Conservation (phyloP, 2,888 invertebrate species). For the Bhutanitis thaidina region DNA sequence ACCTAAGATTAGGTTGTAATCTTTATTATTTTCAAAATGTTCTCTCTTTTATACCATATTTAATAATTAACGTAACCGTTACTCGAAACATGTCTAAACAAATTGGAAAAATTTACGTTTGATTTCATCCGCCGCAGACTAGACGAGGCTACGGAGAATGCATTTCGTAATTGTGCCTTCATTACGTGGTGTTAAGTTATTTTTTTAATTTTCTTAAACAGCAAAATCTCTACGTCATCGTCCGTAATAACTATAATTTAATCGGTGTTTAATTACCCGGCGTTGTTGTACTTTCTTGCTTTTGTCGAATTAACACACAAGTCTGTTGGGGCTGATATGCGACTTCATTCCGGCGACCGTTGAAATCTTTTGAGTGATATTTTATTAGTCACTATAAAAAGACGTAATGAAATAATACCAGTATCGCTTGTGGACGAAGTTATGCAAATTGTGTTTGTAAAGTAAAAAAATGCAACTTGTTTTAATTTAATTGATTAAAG, state of each 20-base stretch:
- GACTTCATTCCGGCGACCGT: slow-evolving; percentile 7
- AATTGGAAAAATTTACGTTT: neutral
- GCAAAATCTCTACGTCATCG: slow-evolving; percentile 8
- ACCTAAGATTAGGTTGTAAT: no score
- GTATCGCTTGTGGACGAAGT: no score
- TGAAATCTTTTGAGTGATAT: slow-evolving; percentile 18
- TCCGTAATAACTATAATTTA: slow-evolving; percentile 13
- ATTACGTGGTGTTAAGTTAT: neutral
- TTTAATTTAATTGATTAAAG: no score
- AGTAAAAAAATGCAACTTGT: no score
- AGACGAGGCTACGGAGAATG: neutral
- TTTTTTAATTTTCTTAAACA: slow-evolving; percentile 2
- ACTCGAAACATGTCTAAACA: neutral
- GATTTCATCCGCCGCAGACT: neutral
- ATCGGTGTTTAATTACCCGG: slow-evolving; percentile 19
- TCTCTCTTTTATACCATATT: no score
- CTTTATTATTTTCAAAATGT: no score
- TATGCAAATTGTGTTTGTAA: no score
- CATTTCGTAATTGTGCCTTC: neutral
- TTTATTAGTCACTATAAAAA: no score
- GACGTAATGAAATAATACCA: no score
- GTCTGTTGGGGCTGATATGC: neutral
- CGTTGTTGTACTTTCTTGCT: slow-evolving; percentile 12
- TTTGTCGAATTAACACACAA: slow-evolving; percentile 7
- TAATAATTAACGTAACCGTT: no score